Conservation (phyloP, 2,113 vertebrate genomes). For the Rattus rattus region DNA sequence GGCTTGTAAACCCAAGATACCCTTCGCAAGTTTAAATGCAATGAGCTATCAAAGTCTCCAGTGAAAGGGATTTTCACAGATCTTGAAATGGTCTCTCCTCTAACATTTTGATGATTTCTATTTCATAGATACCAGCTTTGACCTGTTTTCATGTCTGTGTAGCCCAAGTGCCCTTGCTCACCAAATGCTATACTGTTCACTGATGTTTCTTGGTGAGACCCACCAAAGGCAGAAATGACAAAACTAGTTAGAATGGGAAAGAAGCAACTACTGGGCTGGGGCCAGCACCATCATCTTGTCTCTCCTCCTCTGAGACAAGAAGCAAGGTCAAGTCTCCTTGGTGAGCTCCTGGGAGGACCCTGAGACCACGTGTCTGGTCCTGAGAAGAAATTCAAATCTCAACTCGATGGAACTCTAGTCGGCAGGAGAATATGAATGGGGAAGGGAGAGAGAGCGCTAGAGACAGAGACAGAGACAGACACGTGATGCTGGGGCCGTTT, state of each 20-base stretch:
- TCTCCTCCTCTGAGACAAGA: neutral
- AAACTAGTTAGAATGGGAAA: neutral
- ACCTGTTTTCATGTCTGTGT: neutral
- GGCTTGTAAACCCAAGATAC: neutral
- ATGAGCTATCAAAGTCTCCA: neutral
- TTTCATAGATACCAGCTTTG: neutral
- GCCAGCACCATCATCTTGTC: neutral
- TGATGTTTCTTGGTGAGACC: neutral
- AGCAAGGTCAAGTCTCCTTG: neutral
- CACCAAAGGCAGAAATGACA: neutral
- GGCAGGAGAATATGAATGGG: neutral
- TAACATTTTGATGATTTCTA: neutral
- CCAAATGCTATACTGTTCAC: neutral
- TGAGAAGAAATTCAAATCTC: neutral
- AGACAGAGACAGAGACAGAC: too few species aligned
- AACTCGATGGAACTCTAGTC: neutral
- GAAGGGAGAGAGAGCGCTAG: too few species aligned
- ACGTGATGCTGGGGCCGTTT: rapidly evolving
- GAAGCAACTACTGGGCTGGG: rapidly evolving
- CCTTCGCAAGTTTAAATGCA: neutral
- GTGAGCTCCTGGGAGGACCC: too few species aligned
- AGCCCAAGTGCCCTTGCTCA: neutral
- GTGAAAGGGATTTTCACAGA: neutral
- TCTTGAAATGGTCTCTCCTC: neutral
- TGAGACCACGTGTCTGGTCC: neutral